Base-by-base conservation (phyloP, 2,113 vertebrate species). In the Microtus oregoni region DNA sequence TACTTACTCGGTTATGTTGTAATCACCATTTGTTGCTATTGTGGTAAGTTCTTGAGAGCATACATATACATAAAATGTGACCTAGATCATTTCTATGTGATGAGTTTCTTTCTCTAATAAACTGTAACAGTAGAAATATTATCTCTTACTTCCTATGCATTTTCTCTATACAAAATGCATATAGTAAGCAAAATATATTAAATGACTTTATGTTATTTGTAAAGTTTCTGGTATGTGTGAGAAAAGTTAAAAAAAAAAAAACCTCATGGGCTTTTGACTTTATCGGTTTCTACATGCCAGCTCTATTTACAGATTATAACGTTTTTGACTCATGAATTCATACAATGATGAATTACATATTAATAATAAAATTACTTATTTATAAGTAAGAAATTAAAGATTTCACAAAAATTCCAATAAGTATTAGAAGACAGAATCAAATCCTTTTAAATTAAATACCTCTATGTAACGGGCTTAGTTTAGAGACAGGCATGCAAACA, bases 371-470 rank as follows among this genome's bases (percentile, higher is more conserved):
- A 35, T 70, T 41, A 41, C 19, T 24, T 75, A 75, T 75, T 75
- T 38, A 4, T 41, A 24, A 41, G 9, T 75, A 41, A 75, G 20
- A 32, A 52, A 52, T n/a, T 78, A 78, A 50, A 50, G 7, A 17
- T 52, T 94, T 96, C 65, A 38, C 1, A 75, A 83, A 50, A 15
- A 32, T 55, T 10, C 5, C 67, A 3, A 8, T 94, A 90, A 92
- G 87, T 92, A 75, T 7, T 55, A 82, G 44, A 77, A 87, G 14
- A 72, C 50, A 38, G 20, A 76, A 44, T 81, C 11, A 91, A 95
- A 95, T 76, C 7, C 7, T 83, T 94, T 79, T 85, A 55, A 96
- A 88, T 70, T 32, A 52, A 4, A 83, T 91, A 10, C 55, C 24
- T 90, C 10, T 90, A 30, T 76, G 4, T 4, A 81, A 7, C 90